Evolutionary conservation across 30 jellyfish, hydroid and myxozoan genomes (phyloP).

Genomic region (Aurelia aurita complex sp. Pacific): DNA sequence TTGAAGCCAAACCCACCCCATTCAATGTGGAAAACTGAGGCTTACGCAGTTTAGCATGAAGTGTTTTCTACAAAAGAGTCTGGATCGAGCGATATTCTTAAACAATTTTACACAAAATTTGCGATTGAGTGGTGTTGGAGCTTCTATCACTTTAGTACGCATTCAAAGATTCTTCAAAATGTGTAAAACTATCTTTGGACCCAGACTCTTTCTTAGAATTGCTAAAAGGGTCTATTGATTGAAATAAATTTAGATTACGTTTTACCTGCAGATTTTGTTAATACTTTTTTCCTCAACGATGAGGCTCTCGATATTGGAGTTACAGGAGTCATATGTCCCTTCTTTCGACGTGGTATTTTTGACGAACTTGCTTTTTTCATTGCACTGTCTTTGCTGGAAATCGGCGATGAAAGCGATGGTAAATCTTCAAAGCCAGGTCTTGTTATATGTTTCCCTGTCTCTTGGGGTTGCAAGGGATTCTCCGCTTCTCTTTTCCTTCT

Average conservation of each 20-base stretch:
- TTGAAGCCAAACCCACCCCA: too few species aligned
- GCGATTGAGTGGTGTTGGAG: too few species aligned
- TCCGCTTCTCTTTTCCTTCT: slow-evolving; percentile 11
- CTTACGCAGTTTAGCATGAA: too few species aligned
- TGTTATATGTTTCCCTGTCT: neutral
- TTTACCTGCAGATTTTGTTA: slow-evolving; percentile 19
- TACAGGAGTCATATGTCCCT: slow-evolving; percentile 4
- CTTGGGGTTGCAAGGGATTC: neutral
- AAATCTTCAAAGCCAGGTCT: neutral
- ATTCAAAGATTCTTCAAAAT: too few species aligned
- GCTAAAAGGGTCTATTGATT: too few species aligned
- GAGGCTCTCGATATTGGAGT: slow-evolving; percentile 15
- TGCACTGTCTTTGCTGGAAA: neutral
- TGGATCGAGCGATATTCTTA: too few species aligned
- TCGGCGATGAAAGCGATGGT: slow-evolving; percentile 28
- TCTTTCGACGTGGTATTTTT: slow-evolving; percentile 22
- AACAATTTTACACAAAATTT: too few species aligned
- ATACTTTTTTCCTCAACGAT: slow-evolving; percentile 27
- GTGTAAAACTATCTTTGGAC: too few species aligned
- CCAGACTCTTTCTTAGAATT: too few species aligned
- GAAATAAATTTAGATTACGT: neutral
- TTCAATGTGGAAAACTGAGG: too few species aligned
- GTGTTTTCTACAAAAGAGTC: too few species aligned
- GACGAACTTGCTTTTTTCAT: neutral
- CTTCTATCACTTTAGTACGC: too few species aligned